Evolutionary conservation across 2,888 invertebrate species (phyloP).

Genomic region (Argyresthia albistria): DNA sequence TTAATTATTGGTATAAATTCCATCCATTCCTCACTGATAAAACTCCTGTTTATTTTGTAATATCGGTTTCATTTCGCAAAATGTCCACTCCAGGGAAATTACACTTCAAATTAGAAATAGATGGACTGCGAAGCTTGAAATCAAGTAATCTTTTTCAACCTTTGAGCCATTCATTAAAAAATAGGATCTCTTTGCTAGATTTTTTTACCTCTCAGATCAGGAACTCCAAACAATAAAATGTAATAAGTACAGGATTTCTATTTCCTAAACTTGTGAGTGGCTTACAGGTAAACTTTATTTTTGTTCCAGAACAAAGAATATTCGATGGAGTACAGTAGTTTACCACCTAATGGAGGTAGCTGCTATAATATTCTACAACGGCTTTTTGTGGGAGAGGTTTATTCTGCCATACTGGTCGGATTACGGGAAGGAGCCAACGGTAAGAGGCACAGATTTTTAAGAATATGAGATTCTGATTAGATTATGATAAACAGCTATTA

Average conservation of each 20-base stretch:
- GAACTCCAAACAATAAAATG: too few species aligned
- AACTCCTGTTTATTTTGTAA: too few species aligned
- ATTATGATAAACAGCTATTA: too few species aligned
- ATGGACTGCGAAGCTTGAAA: too few species aligned
- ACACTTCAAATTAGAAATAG: not conserved
- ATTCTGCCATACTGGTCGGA: slow-evolving; percentile 78
- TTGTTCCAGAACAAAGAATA: slow-evolving; percentile 75
- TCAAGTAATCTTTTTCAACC: too few species aligned
- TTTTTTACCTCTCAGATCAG: too few species aligned
- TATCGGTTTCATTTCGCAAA: not conserved
- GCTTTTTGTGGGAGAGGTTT: slow-evolving; percentile 86
- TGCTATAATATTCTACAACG: slow-evolving; percentile 84
- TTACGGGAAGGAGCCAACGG: slow-evolving; percentile 69
- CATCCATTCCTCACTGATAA: too few species aligned
- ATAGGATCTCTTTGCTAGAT: not conserved
- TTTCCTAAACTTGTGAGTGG: too few species aligned
- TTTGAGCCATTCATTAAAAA: not conserved
- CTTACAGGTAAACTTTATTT: not conserved
- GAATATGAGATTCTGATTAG: too few species aligned
- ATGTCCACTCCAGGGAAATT: not conserved
- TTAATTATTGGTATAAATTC: too few species aligned
- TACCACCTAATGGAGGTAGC: slow-evolving; percentile 82
- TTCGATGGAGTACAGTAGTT: slow-evolving; percentile 82
- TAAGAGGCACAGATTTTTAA: slow-evolving; percentile 15
- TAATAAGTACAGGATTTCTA: too few species aligned